Evolutionary conservation across 1,140 invertebrate genomes (phyloP), one percentile per base, ranked within the genome.

Genomic region (Ectropis grisescens): DNA sequence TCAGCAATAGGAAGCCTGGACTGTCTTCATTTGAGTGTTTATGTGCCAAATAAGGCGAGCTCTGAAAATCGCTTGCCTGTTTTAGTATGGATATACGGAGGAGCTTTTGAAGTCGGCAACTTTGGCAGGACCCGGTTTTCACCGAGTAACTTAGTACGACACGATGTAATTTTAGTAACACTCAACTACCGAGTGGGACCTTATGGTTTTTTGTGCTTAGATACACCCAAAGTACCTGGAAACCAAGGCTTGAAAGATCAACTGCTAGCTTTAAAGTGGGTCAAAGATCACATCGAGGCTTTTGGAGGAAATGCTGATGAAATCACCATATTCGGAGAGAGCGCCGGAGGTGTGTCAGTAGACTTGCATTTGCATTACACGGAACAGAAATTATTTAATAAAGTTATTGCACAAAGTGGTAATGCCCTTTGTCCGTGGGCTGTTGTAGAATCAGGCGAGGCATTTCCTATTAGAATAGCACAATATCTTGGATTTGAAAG

Each of bases 211-310:
- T 59, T 93, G 15, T 89, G 89, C 42, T 86, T 85, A 6, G 84
- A 86, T 9, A 85, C 83, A 11, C 61, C 82, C 16, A 85, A 89
- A 38, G 70, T 90, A 5, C 86, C 88, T 2, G 90, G 90, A 2
- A 92, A 92, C 51, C 87, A 86, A 25, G 90, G 86, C 0, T 59
- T 91, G 33, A 86, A 89, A 75, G 91, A 92, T 59, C 89, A 91
- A 69, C 59, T 84, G 2, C 39, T 86, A 23, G 90, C 90, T 0
- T 61, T 91, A 1, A 66, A 83, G 41, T 91, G 89, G 88, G 71
- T 90, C 1, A 78, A 85, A 37, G 74, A 87, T 34, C 88, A 93
- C 56, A 89, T 87, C 49, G 78, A 67, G 38, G 84, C 82, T 29
- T 92, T 93, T 49, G 89, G 90, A 7, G 91, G 91, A 13, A 85